Percentiles rank a stretch among this genome's conserved stretches.
These are phyloP conservation scores for Proteles cristata DNA, from an alignment of 2,113 vertebrate genomes.

Conservation along the genomic window DNA sequence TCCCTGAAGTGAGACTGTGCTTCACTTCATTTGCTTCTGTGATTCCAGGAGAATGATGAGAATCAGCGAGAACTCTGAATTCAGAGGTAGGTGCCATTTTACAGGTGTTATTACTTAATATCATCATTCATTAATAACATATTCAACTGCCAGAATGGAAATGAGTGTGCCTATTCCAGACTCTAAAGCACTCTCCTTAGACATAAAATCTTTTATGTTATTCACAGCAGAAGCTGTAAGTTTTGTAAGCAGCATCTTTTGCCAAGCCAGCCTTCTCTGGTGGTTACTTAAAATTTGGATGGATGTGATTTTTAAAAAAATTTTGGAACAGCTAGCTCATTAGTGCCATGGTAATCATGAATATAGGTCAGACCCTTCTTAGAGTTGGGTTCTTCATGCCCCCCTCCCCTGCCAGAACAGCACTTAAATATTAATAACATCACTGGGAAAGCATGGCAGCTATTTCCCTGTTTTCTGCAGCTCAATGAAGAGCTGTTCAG, in stretches of 20 bases:
- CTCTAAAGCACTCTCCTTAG: neutral
- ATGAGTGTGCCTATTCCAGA: neutral
- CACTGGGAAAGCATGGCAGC: conserved; percentile 86
- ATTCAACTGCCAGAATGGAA: neutral
- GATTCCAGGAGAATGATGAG: neutral
- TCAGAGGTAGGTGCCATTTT: neutral
- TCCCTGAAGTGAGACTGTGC: neutral
- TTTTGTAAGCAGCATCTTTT: neutral
- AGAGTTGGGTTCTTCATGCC: conserved; percentile 74
- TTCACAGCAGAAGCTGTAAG: neutral
- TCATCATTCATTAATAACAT: neutral
- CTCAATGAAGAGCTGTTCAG: conserved; percentile 90
- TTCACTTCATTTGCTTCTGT: conserved; percentile 28
- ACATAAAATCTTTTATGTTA: neutral
- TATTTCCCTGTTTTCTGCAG: conserved; percentile 86
- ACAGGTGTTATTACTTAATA: neutral
- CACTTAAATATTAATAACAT: conserved; percentile 86
- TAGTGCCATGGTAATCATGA: conserved; percentile 79
- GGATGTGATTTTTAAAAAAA: neutral
- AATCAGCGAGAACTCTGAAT: neutral
- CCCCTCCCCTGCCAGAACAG: conserved; percentile 52
- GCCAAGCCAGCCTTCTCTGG: neutral
- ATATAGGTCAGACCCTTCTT: conserved; percentile 86
- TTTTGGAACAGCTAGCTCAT: conserved; percentile 80
- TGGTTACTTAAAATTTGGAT: conserved; percentile 51